A percentile compares a stretch with the other conserved stretches of the same genome.
phyloP scores from a whole-genome alignment of 2,113 vertebrate genomes.

The Macheiramphus alcinus region DNA sequence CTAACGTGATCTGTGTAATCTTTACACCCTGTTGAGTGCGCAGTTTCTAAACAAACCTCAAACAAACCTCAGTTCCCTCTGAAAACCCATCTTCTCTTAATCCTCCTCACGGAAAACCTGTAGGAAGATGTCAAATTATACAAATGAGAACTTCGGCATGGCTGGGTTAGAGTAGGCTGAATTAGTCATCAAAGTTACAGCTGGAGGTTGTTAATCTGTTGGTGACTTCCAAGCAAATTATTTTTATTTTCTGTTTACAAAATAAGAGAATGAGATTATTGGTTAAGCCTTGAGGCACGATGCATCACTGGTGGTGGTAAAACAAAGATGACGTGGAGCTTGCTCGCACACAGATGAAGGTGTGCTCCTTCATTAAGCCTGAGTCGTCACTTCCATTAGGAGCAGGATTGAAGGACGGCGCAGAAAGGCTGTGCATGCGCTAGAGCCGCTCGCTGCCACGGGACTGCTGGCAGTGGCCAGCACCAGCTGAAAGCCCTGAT shows the following conservation, averaged over 20 bases:
- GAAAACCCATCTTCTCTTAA: slow-evolving; percentile 1
- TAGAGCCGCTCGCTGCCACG: background rate
- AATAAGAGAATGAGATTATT: background rate
- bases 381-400: background rate
- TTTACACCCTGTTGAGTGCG: background rate
- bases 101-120: background rate
- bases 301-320: background rate
- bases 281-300: background rate
- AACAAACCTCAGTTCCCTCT: background rate
- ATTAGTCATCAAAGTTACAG: slow-evolving; percentile 23
- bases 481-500: background rate
- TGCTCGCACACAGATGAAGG: background rate
- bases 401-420: background rate
- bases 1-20: background rate
- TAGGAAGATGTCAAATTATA: background rate
- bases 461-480: background rate
- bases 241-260: slow-evolving; percentile 34
- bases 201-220: slow-evolving; percentile 2
- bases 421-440: background rate
- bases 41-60: slow-evolving; percentile 6
- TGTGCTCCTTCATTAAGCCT: background rate
- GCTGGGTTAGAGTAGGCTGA: background rate
- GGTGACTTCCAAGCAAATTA: background rate
- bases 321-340: background rate
- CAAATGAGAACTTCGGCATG: background rate